These are phyloP conservation scores for Cephalopholis sonnerati DNA, from an alignment of 2,113 vertebrate species.

Conservation along the genomic window DNA sequence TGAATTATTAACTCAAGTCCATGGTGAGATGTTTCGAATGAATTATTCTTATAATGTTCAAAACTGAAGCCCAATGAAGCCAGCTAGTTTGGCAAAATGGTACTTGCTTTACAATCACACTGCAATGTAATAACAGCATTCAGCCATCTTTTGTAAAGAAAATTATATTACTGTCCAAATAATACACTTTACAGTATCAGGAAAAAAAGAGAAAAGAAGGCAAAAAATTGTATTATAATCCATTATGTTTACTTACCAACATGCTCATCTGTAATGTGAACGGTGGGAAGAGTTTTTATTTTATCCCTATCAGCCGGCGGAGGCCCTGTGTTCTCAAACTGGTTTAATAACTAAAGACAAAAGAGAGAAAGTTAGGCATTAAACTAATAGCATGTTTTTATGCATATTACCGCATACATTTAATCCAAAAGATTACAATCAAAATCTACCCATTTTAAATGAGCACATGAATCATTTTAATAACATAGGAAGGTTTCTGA, in stretches of 20 bases:
- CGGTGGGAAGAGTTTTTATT: constrained; percentile 95
- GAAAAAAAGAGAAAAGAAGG: not conserved
- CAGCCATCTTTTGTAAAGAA: not conserved
- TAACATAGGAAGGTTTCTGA: not conserved
- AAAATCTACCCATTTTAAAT: not conserved
- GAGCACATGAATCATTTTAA: not conserved
- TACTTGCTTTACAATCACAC: not conserved
- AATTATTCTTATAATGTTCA: not conserved
- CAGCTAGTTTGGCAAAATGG: not conserved
- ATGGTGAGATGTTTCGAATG: not conserved
- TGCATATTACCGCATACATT: not conserved
- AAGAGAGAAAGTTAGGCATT: not conserved
- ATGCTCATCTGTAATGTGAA: constrained; percentile 92
- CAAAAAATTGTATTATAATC: not conserved
- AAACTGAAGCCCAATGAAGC: not conserved
- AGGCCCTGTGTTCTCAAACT: constrained; percentile 98
- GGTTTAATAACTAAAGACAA: constrained; percentile 92
- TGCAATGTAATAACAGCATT: not conserved
- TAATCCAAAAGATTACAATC: not conserved
- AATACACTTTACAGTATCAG: not conserved
- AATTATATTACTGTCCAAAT: not conserved
- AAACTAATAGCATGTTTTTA: not conserved
- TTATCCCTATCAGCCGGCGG: constrained; percentile 97
- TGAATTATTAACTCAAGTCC: not conserved
- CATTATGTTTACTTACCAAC: constrained; percentile 87